Evolutionary conservation across 2,797 vertebrate genomes (phyloP).

Genomic region (Miichthys miiuy): DNA sequence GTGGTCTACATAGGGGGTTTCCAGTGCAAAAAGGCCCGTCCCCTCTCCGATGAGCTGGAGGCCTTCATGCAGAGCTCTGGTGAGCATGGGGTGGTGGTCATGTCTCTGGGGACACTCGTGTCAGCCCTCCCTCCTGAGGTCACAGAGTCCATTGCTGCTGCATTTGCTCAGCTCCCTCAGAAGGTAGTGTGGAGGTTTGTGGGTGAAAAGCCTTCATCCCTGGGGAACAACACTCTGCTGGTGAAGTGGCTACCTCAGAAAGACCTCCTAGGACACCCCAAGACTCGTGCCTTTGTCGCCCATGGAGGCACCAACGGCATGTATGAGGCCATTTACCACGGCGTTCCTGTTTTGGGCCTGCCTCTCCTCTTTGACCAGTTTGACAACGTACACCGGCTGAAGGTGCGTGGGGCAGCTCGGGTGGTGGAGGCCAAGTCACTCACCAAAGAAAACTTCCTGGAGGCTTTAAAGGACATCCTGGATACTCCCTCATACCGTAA

Average conservation of each 20-base stretch:
- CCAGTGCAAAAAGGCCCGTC: constrained; percentile 72
- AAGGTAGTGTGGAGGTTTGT: constrained; percentile 79
- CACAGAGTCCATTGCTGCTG: constrained; percentile 73
- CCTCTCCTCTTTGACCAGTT: constrained; percentile 83
- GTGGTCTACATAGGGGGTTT: constrained; percentile 84
- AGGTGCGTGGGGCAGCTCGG: constrained; percentile 72
- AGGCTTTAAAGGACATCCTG: constrained; percentile 76
- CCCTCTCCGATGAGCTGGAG: constrained; percentile 75
- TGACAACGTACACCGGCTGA: constrained; percentile 75
- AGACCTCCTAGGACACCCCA: constrained; percentile 81
- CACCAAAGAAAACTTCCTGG: constrained; percentile 67
- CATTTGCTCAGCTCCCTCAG: constrained; percentile 82
- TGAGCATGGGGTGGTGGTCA: constrained; percentile 81
- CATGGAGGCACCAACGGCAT: constrained; percentile 83
- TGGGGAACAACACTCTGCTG: constrained; percentile 81
- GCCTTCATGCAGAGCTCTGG: constrained; percentile 80
- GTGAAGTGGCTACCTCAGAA: constrained; percentile 83
- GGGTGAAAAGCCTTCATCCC: constrained; percentile 66
- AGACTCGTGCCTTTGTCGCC: constrained; percentile 79
- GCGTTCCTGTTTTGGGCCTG: constrained; percentile 78
- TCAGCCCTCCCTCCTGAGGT: constrained; percentile 57
- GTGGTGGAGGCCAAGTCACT: constrained; percentile 65
- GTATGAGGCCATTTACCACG: constrained; percentile 83
- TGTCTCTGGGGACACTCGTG: constrained; percentile 78
- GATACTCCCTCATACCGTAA: constrained; percentile 68